Conservation (phyloP, 2,113 vertebrate genomes). For the Rhineura floridana region DNA sequence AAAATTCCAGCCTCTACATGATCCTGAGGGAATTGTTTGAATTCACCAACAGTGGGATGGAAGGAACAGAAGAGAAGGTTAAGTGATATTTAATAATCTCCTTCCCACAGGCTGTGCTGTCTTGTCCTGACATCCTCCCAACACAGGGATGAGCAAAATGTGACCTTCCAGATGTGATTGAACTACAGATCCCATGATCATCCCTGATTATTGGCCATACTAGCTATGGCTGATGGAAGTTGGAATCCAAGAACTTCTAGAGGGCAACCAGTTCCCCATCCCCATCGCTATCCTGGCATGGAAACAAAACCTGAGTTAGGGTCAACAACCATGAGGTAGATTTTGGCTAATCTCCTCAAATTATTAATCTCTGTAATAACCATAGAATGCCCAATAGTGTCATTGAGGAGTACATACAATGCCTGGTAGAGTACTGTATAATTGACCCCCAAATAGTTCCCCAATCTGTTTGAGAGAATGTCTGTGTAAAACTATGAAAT, state of each 20-base stretch:
- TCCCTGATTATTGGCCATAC: no score
- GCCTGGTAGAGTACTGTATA: not conserved
- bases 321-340: not conserved
- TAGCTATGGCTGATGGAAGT: no score
- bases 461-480: not conserved
- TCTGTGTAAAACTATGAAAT: constrained; percentile 7
- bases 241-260: no score
- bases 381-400: not conserved
- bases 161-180: no score
- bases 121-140: not conserved
- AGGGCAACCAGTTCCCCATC: no score
- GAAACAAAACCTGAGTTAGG: not conserved
- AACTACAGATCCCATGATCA: no score
- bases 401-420: not conserved
- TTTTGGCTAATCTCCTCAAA: not conserved
- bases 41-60: not conserved
- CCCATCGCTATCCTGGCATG: not conserved
- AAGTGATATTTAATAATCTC: not conserved
- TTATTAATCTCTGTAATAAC: not conserved
- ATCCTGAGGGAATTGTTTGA: no score
- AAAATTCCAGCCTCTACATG: no score
- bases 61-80: not conserved
- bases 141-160: no score
- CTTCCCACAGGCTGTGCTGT: not conserved
- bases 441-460: accelerated